Percentiles rank a stretch among this genome's conserved stretches.
Conservation (phyloP, 2,113 vertebrate genomes). For the Dryoscopus gambensis region DNA sequence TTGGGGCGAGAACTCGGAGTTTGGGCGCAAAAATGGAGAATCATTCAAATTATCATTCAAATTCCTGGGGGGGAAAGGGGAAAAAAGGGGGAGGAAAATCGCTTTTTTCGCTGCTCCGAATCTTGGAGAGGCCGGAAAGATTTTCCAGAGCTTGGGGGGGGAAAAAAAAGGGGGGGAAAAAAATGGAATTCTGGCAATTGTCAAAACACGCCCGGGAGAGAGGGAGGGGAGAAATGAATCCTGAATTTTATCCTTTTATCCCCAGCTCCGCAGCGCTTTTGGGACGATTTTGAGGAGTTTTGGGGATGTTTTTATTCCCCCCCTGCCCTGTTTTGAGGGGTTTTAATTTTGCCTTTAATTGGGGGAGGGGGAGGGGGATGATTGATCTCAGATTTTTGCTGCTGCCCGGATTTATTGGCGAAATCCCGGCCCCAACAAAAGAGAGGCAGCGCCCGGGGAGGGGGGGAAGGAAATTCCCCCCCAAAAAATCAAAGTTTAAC, state of each 20-base stretch:
- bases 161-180: background rate
- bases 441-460: background rate
- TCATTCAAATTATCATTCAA: background rate
- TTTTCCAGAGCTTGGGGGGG: background rate
- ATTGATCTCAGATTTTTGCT: slow-evolving; percentile 1
- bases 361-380: background rate
- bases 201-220: background rate
- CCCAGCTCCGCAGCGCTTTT: background rate
- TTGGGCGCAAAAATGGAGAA: background rate
- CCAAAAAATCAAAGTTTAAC: background rate
- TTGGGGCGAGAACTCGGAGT: background rate
- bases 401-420: slow-evolving; percentile 42
- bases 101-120: background rate
- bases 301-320: too few species aligned
- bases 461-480: background rate
- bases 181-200: slow-evolving; percentile 36
- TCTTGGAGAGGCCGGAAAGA: background rate
- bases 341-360: background rate
- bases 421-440: slow-evolving; percentile 21
- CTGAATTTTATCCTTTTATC: background rate
- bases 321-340: background rate
- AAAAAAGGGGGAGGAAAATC: background rate
- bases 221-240: background rate
- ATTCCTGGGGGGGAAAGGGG: too few species aligned
- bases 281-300: background rate